A percentile compares a stretch with the other conserved stretches of the same genome.
Conservation (phyloP, 2,113 vertebrate genomes). For the Epinephelus moara region DNA sequence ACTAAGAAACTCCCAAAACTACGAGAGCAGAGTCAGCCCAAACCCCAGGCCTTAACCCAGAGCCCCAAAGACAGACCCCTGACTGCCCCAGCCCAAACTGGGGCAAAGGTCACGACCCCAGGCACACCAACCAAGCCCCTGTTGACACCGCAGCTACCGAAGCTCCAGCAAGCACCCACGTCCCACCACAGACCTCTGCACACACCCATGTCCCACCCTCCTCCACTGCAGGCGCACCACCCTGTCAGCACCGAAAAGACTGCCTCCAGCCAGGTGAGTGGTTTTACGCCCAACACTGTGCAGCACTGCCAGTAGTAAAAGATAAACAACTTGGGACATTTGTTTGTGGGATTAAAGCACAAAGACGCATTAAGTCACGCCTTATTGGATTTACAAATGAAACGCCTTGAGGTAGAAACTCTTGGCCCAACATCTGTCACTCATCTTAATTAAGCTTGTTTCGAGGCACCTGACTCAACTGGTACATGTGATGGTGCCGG, state of each 20-base stretch:
- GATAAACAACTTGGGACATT: background rate
- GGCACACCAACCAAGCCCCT: slow-evolving; percentile 56
- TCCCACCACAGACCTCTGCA: slow-evolving; percentile 96
- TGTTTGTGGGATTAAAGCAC: background rate
- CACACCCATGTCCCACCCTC: slow-evolving; percentile 91
- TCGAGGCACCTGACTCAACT: background rate
- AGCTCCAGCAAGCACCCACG: slow-evolving; percentile 95
- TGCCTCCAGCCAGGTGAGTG: slow-evolving; percentile 89
- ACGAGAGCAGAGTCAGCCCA: slow-evolving; percentile 82
- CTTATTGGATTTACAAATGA: background rate
- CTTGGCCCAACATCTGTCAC: background rate
- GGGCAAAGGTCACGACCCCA: slow-evolving; percentile 23
- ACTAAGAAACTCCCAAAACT: slow-evolving; percentile 87
- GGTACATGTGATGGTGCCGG: background rate
- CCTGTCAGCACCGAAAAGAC: slow-evolving; percentile 91
- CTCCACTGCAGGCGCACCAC: slow-evolving; percentile 89
- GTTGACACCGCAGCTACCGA: slow-evolving; percentile 92
- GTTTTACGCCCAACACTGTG: background rate
- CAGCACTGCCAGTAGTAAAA: background rate
- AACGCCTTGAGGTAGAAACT: background rate
- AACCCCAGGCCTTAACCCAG: slow-evolving; percentile 56
- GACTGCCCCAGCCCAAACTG: slow-evolving; percentile 67
- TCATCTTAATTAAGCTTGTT: background rate
- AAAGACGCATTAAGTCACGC: background rate
- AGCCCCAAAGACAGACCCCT: slow-evolving; percentile 88